These are phyloP conservation scores for western clawed frog (Xenopus tropicalis) DNA, from an alignment of 2,113 vertebrate species.

Conservation along the genomic window UCB_Xtro_10.0 CM004447.2:82535501-82536000, in stretches of 20 bases:
- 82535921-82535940: slow-evolving; percentile 65
- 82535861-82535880: slow-evolving; percentile 61
- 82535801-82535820: slow-evolving; percentile 65
- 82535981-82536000: slow-evolving; percentile 77
- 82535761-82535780: slow-evolving; percentile 64
- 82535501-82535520: too few species aligned
- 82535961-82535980: slow-evolving; percentile 72
- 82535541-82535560: too few species aligned
- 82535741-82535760: slow-evolving; percentile 64
- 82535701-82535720: too few species aligned
- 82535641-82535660: too few species aligned
- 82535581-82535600: too few species aligned
- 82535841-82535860: slow-evolving; percentile 39
- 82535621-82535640: too few species aligned
- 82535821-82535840: slow-evolving; percentile 63
- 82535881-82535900: slow-evolving; percentile 64
- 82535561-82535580: too few species aligned
- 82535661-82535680: too few species aligned
- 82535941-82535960: slow-evolving; percentile 68
- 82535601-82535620: too few species aligned
- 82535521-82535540: too few species aligned
- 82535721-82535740: slow-evolving; percentile 45
- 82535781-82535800: slow-evolving; percentile 67
- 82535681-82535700: too few species aligned
- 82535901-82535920: slow-evolving; percentile 72